Evolutionary conservation across 2,797 vertebrate genomes (phyloP).

Genomic region (Craterocephalus amniculus): DNA sequence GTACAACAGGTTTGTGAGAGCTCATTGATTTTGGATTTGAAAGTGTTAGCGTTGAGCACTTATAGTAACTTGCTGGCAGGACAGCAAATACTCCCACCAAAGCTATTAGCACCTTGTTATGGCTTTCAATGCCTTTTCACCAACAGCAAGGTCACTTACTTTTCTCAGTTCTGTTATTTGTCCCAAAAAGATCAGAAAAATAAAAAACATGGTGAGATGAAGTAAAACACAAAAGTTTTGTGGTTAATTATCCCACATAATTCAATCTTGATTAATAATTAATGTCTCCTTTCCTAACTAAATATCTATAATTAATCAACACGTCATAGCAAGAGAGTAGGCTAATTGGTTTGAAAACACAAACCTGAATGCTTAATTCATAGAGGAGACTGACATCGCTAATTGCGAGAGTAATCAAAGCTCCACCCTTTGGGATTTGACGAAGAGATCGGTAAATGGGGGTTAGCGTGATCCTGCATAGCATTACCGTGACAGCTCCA

Average conservation of each 20-base stretch:
- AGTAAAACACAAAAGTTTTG: slow-evolving; percentile 82
- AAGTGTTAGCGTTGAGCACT: slow-evolving; percentile 71
- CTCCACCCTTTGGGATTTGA: slow-evolving; percentile 92
- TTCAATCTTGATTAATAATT: slow-evolving; percentile 99
- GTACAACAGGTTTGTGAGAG: slow-evolving; percentile 87
- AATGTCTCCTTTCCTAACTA: slow-evolving; percentile 98
- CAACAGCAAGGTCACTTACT: slow-evolving; percentile 72
- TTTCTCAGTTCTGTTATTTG: slow-evolving; percentile 54
- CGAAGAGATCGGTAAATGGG: slow-evolving; percentile 88
- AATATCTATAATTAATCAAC: slow-evolving; percentile 99
- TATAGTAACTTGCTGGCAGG: slow-evolving; percentile 74
- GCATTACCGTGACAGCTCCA: slow-evolving; percentile 81
- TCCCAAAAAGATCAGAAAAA: slow-evolving; percentile 67
- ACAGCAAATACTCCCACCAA: slow-evolving; percentile 68
- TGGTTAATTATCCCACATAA: slow-evolving; percentile 94
- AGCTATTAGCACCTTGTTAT: slow-evolving; percentile 76
- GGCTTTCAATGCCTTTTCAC: slow-evolving; percentile 69
- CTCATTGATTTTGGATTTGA: slow-evolving; percentile 78
- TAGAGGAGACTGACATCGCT: slow-evolving; percentile 94
- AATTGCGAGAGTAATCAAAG: slow-evolving; percentile 99
- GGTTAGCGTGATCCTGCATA: slow-evolving; percentile 81
- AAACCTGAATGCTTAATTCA: slow-evolving; percentile 99
- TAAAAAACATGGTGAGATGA: slow-evolving; percentile 47
- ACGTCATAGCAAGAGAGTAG: slow-evolving; percentile 89
- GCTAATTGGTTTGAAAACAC: slow-evolving; percentile 99